Evolutionary conservation across 2,888 invertebrate genomes (phyloP), one percentile per base, ranked within the genome.

Genomic region (Hermaeophaga mercurialis): DNA sequence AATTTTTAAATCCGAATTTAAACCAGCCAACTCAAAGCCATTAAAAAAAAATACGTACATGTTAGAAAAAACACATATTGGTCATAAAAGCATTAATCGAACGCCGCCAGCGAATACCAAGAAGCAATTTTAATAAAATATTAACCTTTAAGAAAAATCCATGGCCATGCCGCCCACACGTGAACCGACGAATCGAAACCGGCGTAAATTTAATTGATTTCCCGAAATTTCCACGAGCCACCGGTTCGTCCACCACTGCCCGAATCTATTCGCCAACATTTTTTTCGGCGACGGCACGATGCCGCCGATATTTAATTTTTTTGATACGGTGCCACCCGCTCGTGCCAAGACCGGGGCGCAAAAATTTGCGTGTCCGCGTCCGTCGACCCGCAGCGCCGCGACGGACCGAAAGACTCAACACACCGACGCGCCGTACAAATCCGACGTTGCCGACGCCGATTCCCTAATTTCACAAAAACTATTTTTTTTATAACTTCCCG

Each of bases 331-430:
- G 47, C 39, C 52, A 18, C 15, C 39, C 39, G 39, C n/a, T 33
- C 52, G 26, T 33, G 24, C 34, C 15, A 31, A 33, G 31, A 50
- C 34, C 41, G 52, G 41, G 44, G 34, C 54, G 46, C 26, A 52
- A 58, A 52, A 49, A 55, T 55, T 55, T 47, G 55, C 52, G 57
- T 31, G 58, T 53, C 53, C 60, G 56, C 56, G 57, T 47, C 50
- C 60, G 52, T 57, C 56, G 54, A 60, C 56, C 60, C 54, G 59
- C 53, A 56, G 46, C 43, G 43, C 24, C 43, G 24, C 50, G 41
- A 41, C 41, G 45, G 28, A 34, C 17, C 54, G 38, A 31, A 47
- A 46, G 46, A 47, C 52, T 45, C 22, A 41, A 39, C 46, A 43
- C 43, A 7, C 43, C 43, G 43, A 15, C 43, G 41, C 41, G 41